Evolutionary conservation across 2,888 invertebrate species (phyloP).

Genomic region (Synanthedon myopaeformis): DNA sequence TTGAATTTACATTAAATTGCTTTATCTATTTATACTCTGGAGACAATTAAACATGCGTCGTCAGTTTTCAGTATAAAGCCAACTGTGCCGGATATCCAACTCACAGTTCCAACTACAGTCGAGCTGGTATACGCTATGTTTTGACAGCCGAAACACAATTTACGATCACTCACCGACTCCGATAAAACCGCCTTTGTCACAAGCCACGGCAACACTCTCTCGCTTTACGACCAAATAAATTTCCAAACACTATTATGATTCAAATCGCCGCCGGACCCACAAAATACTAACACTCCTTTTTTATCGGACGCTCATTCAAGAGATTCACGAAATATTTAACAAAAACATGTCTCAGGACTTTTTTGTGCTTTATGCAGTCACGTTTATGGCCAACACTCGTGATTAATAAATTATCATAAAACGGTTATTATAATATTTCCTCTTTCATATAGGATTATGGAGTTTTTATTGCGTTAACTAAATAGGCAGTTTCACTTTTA

Average conservation of each 20-base stretch:
- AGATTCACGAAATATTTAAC: slow-evolving; percentile 50
- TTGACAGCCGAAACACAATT: slow-evolving; percentile 64
- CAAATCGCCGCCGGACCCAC: slow-evolving; percentile 58
- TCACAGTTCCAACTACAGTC: neutral
- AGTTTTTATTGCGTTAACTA: slow-evolving; percentile 34
- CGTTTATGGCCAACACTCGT: slow-evolving; percentile 35
- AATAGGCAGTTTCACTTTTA: slow-evolving; percentile 26
- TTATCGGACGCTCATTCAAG: slow-evolving; percentile 40
- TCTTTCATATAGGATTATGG: slow-evolving; percentile 43
- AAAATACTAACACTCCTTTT: slow-evolving; percentile 55
- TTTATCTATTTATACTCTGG: no score
- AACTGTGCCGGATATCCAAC: neutral
- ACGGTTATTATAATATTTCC: slow-evolving; percentile 35
- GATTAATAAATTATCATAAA: slow-evolving; percentile 45
- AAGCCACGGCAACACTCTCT: slow-evolving; percentile 52
- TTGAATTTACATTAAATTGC: no score
- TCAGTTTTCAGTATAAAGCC: neutral
- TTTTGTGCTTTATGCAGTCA: slow-evolving; percentile 35
- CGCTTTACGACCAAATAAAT: slow-evolving; percentile 67
- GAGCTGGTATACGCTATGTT: slow-evolving; percentile 26
- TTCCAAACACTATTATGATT: slow-evolving; percentile 68
- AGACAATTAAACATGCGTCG: neutral
- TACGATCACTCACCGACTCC: slow-evolving; percentile 52
- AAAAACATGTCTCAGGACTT: slow-evolving; percentile 28
- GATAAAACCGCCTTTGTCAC: slow-evolving; percentile 64